These are phyloP conservation scores for Luperina testacea DNA, from an alignment of 2,888 invertebrate species.

Conservation along the genomic window DNA sequence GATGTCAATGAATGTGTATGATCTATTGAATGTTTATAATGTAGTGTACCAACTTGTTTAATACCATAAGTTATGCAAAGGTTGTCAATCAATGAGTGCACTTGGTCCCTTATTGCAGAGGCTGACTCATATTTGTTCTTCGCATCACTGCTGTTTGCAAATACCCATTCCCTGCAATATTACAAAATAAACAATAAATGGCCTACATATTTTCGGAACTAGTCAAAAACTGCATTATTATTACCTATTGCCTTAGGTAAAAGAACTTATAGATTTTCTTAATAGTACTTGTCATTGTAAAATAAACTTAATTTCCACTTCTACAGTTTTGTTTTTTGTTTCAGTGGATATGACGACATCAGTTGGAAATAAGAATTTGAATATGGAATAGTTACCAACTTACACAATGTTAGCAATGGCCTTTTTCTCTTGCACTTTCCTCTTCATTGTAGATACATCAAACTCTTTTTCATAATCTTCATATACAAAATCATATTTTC, in stretches of 20 bases:
- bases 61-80: slow-evolving; percentile 90
- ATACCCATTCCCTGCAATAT: slow-evolving; percentile 92
- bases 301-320: not conserved
- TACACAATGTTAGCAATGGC: slow-evolving; percentile 82
- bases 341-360: not conserved
- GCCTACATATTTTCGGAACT: not conserved
- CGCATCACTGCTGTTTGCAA: slow-evolving; percentile 92
- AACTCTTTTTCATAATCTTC: slow-evolving; percentile 80
- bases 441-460: slow-evolving; percentile 76
- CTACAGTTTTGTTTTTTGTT: not conserved
- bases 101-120: slow-evolving; percentile 93
- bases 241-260: not conserved
- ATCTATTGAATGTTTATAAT: slow-evolving; percentile 46
- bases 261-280: not conserved
- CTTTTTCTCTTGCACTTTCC: slow-evolving; percentile 83
- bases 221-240: not conserved
- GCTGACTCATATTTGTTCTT: slow-evolving; percentile 92
- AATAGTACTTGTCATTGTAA: not conserved
- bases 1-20: slow-evolving; percentile 25
- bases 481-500: slow-evolving; percentile 78
- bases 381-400: slow-evolving; percentile 58
- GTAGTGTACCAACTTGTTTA: slow-evolving; percentile 87
- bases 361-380: not conserved
- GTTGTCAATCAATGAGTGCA: slow-evolving; percentile 91
- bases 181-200: not conserved